phyloP scores from a whole-genome alignment of 2,797 vertebrate genomes.

The Chromobotia macracanthus region DNA sequence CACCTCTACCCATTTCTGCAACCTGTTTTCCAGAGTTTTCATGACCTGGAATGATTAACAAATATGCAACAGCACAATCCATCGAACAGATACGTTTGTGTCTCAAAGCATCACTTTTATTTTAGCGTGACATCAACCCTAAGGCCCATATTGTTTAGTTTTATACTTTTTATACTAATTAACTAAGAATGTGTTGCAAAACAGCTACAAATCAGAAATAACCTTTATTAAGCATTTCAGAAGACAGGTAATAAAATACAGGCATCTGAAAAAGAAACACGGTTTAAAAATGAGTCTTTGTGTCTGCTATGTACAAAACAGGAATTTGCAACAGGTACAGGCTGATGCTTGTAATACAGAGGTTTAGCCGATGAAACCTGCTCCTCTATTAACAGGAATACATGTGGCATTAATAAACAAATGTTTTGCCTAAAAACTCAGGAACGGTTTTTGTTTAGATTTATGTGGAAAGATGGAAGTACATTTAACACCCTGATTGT shows the following conservation, averaged over 20 bases:
- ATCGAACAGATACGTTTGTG: not conserved
- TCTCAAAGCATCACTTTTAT: not conserved
- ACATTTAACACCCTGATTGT: not conserved
- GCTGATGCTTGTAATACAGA: not conserved
- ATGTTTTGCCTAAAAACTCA: not conserved
- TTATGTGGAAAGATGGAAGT: not conserved
- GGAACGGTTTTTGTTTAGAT: not conserved
- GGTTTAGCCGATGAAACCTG: not conserved
- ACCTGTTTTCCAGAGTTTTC: no score
- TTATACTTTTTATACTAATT: not conserved
- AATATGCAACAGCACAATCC: no score
- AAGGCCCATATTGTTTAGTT: not conserved
- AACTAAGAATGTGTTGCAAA: not conserved
- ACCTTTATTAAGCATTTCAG: constrained; percentile 36
- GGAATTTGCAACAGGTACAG: not conserved
- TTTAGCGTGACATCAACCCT: not conserved
- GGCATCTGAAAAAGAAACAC: not conserved
- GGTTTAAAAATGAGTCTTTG: not conserved
- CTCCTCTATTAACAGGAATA: not conserved
- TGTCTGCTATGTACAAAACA: constrained; percentile 11
- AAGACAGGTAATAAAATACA: constrained; percentile 8
- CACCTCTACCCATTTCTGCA: no score
- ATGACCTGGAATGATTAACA: no score
- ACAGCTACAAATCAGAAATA: not conserved
- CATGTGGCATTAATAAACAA: not conserved